Conservation (phyloP, 1,140 invertebrate genomes). For the Diprion similis region DNA sequence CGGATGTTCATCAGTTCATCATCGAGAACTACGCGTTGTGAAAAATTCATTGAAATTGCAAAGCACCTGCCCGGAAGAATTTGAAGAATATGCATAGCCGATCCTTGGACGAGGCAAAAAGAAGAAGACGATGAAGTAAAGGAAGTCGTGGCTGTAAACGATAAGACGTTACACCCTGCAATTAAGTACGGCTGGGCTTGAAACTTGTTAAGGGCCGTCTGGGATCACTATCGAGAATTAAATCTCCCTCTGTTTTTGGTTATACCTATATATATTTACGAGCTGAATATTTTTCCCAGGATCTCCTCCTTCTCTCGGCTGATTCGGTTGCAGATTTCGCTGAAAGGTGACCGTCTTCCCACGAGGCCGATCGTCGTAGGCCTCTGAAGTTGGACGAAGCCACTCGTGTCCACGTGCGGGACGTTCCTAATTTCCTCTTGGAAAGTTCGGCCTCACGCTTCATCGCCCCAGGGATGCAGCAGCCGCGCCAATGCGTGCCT, state of each 20-base stretch:
- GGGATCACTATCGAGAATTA: neutral
- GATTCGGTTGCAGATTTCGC: neutral
- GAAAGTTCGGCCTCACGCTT: neutral
- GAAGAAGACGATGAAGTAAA: neutral
- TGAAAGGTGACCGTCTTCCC: conserved; percentile 2
- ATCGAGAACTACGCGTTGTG: too few relatives aligned
- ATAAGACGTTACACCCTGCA: neutral
- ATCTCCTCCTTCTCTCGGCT: neutral
- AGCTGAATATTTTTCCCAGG: neutral
- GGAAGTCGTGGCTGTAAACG: neutral
- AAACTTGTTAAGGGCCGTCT: neutral
- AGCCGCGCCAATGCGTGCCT: neutral
- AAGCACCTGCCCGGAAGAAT: neutral
- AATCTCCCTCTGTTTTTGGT: neutral
- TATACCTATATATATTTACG: neutral
- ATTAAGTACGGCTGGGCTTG: neutral
- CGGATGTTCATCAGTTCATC: too few relatives aligned
- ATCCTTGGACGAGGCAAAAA: too few relatives aligned
- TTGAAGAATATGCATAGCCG: neutral
- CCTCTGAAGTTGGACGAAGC: neutral
- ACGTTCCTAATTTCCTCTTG: neutral
- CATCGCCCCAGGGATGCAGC: neutral
- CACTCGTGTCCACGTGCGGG: neutral
- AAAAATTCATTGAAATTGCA: too few relatives aligned
- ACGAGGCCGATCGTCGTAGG: neutral